A percentile compares a stretch with the other conserved stretches of the same genome.
Conservation (phyloP, 2,888 invertebrate species). For the Ophioninae sp. region DNA sequence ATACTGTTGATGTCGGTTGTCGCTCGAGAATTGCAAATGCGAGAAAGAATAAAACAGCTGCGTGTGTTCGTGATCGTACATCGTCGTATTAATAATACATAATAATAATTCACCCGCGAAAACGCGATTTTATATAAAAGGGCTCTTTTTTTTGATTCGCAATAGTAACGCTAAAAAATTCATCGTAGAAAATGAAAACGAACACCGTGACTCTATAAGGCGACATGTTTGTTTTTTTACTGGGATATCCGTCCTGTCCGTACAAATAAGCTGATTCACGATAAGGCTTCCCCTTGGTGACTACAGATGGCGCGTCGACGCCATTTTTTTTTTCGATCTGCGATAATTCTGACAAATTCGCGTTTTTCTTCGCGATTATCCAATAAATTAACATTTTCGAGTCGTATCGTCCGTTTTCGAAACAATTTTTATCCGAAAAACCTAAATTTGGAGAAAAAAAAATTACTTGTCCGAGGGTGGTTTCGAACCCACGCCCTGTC, state of each 20-base stretch:
- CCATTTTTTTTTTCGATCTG: too few relatives aligned
- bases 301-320: too few relatives aligned
- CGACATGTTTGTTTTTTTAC: conserved; percentile 51
- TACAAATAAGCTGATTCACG: conserved; percentile 34
- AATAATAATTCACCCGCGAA: conserved; percentile 4
- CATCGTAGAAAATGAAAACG: conserved; percentile 22
- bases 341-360: too few relatives aligned
- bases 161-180: conserved; percentile 32
- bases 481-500: too few relatives aligned
- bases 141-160: conserved; percentile 48
- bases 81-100: too few relatives aligned
- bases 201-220: conserved; percentile 46
- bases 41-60: conserved; percentile 34
- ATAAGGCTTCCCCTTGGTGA: background rate
- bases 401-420: too few relatives aligned
- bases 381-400: too few relatives aligned
- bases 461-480: too few relatives aligned
- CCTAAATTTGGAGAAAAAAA: too few relatives aligned
- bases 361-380: too few relatives aligned
- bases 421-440: too few relatives aligned
- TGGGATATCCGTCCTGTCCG: conserved; percentile 45
- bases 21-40: conserved; percentile 42
- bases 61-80: conserved; percentile 1
- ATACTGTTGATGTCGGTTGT: conserved; percentile 73
- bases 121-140: conserved; percentile 2